phyloP scores from a whole-genome alignment of 2,888 invertebrate genomes.

The Drosophila glabriapex region DNA sequence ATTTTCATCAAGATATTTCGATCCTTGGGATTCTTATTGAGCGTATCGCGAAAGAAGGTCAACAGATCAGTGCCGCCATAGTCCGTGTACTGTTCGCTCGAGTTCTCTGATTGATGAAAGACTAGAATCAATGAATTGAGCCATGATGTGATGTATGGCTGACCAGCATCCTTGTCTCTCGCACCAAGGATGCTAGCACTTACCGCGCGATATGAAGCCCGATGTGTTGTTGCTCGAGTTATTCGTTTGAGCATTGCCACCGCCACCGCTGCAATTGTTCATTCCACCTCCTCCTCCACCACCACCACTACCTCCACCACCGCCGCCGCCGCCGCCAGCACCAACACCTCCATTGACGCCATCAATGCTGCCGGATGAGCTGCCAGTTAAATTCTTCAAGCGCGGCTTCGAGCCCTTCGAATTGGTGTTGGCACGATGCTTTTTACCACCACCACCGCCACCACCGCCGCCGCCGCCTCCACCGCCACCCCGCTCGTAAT shows the following conservation, averaged over 20 bases:
- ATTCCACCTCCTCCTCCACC: constrained; percentile 6
- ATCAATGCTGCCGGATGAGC: constrained; percentile 85
- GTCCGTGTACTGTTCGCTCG: constrained; percentile 91
- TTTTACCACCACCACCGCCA: constrained; percentile 76
- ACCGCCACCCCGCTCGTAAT: constrained; percentile 72
- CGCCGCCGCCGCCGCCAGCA: constrained; percentile 50
- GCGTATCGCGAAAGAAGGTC: constrained; percentile 94
- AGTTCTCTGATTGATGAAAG: constrained; percentile 88
- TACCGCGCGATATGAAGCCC: constrained; percentile 87
- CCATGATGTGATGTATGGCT: constrained; percentile 37
- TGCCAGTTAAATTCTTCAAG: constrained; percentile 85
- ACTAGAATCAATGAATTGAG: constrained; percentile 76
- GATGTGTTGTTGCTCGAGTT: constrained; percentile 85
- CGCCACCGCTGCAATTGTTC: constrained; percentile 25
- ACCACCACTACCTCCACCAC: constrained; percentile 1
- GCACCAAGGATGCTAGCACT: constrained; percentile 47
- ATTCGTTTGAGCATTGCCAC: constrained; percentile 43
- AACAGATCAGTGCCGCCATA: constrained; percentile 92
- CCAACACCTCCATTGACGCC: constrained; percentile 75
- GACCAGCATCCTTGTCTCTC: constrained; percentile 15
- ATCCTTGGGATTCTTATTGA: constrained; percentile 96
- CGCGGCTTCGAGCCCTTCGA: constrained; percentile 85
- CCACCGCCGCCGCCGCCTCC: constrained; percentile 48
- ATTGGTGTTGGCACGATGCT: constrained; percentile 85
- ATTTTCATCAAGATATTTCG: constrained; percentile 93